Evolutionary conservation across 1,140 invertebrate species (phyloP).

Genomic region (Drosophila navojoa): DNA sequence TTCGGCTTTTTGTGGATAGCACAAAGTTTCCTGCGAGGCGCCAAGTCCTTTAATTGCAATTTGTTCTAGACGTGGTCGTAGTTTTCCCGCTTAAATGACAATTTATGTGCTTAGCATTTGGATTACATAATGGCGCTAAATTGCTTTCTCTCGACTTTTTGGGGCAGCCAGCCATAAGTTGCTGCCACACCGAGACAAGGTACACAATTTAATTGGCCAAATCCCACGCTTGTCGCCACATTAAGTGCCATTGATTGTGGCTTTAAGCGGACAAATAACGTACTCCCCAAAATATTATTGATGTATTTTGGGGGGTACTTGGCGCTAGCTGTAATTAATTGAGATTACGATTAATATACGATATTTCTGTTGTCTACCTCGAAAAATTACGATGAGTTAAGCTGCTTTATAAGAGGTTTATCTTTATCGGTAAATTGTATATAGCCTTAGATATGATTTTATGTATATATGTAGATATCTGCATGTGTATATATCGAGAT

Average conservation of each 20-base stretch:
- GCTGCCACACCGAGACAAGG: slow-evolving; percentile 1
- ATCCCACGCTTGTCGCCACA: slow-evolving; percentile 37
- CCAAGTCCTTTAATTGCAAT: slow-evolving; percentile 37
- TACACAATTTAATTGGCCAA: slow-evolving; percentile 40
- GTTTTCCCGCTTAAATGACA: slow-evolving; percentile 14
- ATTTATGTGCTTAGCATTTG: slow-evolving; percentile 46
- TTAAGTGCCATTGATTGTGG: slow-evolving; percentile 32
- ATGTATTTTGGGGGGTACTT: neutral
- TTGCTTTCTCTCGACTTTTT: slow-evolving; percentile 20
- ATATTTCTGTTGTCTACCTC: neutral
- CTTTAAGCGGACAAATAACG: neutral
- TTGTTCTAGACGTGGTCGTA: slow-evolving; percentile 9
- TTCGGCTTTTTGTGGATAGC: neutral
- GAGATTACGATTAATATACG: neutral
- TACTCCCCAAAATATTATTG: neutral
- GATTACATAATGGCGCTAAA: slow-evolving; percentile 24
- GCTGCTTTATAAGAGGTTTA: no score
- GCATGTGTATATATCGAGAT: no score
- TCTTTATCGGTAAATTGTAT: no score
- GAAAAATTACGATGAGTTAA: no score
- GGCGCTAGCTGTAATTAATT: neutral
- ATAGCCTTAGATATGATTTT: no score
- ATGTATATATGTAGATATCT: no score
- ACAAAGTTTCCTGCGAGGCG: neutral
- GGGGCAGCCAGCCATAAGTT: neutral